A percentile compares a stretch with the other conserved stretches of the same genome.
These are phyloP conservation scores for Prionace glauca DNA, from an alignment of 2,797 vertebrate species.

Conservation along the genomic window DNA sequence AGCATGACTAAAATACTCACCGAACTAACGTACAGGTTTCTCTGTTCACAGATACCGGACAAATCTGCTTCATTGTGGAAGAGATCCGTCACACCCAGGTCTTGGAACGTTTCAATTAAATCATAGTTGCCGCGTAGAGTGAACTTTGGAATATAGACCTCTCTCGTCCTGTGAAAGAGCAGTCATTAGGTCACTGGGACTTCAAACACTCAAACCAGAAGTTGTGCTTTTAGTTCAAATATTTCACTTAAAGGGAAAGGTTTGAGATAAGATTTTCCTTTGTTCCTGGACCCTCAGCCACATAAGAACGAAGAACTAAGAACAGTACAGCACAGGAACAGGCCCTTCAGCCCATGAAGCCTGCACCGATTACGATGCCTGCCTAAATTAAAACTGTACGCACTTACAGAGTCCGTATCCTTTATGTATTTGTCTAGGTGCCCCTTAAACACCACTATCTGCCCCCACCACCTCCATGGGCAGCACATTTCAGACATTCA, in stretches of 20 bases:
- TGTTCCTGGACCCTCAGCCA: not conserved
- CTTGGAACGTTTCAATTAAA: constrained; percentile 32
- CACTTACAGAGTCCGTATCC: no score
- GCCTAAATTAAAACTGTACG: no score
- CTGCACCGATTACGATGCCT: no score
- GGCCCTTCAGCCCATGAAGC: no score
- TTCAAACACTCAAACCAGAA: not conserved
- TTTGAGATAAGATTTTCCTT: not conserved
- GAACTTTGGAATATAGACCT: constrained; percentile 36
- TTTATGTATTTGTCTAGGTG: no score
- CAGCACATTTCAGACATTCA: no score
- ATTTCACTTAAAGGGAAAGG: not conserved
- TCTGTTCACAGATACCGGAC: constrained; percentile 13
- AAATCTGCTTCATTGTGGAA: constrained; percentile 19
- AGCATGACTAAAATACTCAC: not conserved
- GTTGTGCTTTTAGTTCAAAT: not conserved
- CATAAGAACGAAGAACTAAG: not conserved
- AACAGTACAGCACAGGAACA: no score
- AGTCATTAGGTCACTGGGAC: not conserved
- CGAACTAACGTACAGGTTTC: not conserved
- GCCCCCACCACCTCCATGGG: no score
- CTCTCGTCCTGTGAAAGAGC: constrained; percentile 21
- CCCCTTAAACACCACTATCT: no score
- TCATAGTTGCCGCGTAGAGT: constrained; percentile 24
- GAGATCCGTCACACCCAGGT: constrained; percentile 22